Evolutionary conservation across 2,888 invertebrate species (phyloP).

Genomic region (Trachelus troglodyta): DNA sequence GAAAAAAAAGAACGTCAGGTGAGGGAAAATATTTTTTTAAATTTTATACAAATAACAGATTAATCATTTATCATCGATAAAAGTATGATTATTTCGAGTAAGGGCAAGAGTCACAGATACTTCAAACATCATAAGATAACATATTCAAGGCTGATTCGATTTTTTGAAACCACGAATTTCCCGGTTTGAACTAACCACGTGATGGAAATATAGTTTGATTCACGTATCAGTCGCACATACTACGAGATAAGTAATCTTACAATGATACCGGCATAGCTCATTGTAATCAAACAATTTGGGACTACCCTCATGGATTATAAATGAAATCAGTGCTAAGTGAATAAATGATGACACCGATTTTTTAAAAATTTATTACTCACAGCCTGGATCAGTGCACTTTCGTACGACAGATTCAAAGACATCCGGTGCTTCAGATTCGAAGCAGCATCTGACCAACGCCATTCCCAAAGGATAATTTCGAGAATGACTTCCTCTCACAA

Average conservation of each 20-base stretch:
- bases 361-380: constrained; percentile 71
- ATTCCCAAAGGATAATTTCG: constrained; percentile 57
- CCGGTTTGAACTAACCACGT: neutral
- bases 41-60: neutral
- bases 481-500: neutral
- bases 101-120: neutral
- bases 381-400: constrained; percentile 85
- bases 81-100: neutral
- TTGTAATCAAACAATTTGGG: neutral
- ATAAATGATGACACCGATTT: neutral
- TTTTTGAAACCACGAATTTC: neutral
- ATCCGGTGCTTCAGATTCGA: constrained; percentile 81
- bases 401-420: constrained; percentile 80
- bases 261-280: neutral
- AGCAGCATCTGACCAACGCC: constrained; percentile 83
- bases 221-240: neutral
- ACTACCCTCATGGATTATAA: neutral
- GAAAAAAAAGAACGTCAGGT: neutral
- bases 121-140: neutral
- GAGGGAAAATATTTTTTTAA: neutral
- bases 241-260: neutral
- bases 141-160: neutral
- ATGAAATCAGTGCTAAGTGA: neutral
- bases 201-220: neutral
- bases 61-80: neutral